Percentiles rank a stretch among this genome's conserved stretches.
Conservation (phyloP, 2,888 invertebrate species). For the Stomorhina lunata region DNA sequence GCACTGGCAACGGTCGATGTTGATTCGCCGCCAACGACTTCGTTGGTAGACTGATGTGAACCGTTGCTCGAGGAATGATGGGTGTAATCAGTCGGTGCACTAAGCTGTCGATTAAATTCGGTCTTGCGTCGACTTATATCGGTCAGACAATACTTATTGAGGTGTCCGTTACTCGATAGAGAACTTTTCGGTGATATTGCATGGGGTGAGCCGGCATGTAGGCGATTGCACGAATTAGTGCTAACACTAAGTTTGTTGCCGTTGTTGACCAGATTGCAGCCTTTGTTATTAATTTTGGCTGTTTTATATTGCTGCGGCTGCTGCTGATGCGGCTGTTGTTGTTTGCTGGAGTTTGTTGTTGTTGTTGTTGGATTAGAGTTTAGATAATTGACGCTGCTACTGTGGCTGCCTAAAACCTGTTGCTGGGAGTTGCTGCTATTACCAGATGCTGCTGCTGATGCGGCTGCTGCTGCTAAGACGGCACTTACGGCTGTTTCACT, state of each 20-base stretch:
- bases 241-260: constrained; percentile 74
- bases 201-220: constrained; percentile 71
- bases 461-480: constrained; percentile 55
- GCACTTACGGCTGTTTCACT: constrained; percentile 74
- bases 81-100: constrained; percentile 79
- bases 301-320: constrained; percentile 70
- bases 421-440: constrained; percentile 46
- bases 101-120: constrained; percentile 80
- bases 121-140: constrained; percentile 78
- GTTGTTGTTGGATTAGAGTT: constrained; percentile 14
- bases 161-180: constrained; percentile 77
- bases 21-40: constrained; percentile 72
- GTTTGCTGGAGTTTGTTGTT: constrained; percentile 8
- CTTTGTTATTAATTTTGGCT: constrained; percentile 78
- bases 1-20: constrained; percentile 77
- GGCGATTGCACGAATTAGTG: constrained; percentile 74
- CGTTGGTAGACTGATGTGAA: constrained; percentile 74
- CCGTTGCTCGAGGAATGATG: constrained; percentile 73
- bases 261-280: constrained; percentile 76
- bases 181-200: constrained; percentile 76
- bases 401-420: constrained; percentile 42
- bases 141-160: constrained; percentile 78
- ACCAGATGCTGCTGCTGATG: constrained; percentile 64
- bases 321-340: constrained; percentile 21
- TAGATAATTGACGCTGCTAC: constrained; percentile 64